A percentile compares a stretch with the other conserved stretches of the same genome.
These are phyloP conservation scores for Lota lota DNA, from an alignment of 2,113 vertebrate genomes.

Conservation along the genomic window DNA sequence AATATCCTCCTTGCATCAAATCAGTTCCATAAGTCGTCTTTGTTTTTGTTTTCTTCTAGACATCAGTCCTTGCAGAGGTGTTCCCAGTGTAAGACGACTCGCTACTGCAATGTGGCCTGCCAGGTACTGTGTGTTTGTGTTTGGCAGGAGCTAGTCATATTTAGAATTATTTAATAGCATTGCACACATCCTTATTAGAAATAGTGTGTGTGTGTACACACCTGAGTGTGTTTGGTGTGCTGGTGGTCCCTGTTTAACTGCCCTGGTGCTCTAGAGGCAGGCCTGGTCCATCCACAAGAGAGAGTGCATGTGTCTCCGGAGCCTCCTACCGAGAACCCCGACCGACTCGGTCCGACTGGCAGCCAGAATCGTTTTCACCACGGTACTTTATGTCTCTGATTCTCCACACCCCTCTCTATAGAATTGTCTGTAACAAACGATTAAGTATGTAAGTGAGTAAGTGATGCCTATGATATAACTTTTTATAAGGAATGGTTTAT, in stretches of 20 bases:
- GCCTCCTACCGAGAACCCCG: slow-evolving; percentile 78
- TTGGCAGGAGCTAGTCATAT: neutral
- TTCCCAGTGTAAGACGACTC: slow-evolving; percentile 88
- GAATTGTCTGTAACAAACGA: too few relatives aligned
- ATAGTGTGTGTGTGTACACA: neutral
- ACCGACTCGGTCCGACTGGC: slow-evolving; percentile 89
- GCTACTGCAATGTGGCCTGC: slow-evolving; percentile 84
- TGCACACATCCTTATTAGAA: neutral
- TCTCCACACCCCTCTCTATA: too few relatives aligned
- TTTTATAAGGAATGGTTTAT: too few relatives aligned
- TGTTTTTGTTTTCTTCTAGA: slow-evolving; percentile 54
- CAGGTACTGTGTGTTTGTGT: slow-evolving; percentile 77
- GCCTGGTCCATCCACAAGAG: slow-evolving; percentile 87
- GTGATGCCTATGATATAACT: too few relatives aligned
- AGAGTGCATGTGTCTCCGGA: slow-evolving; percentile 86
- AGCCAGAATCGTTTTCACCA: slow-evolving; percentile 83
- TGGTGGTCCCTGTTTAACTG: slow-evolving; percentile 6
- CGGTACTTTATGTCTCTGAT: slow-evolving; percentile 69
- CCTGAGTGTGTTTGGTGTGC: slow-evolving; percentile 17
- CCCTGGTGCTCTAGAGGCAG: slow-evolving; percentile 73
- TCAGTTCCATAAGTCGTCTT: too few relatives aligned
- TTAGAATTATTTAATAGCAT: neutral
- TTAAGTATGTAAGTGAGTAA: too few relatives aligned
- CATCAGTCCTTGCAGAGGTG: slow-evolving; percentile 80
- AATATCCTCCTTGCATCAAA: too few relatives aligned